A percentile compares a stretch with the other conserved stretches of the same genome.
Evolutionary conservation across 2,888 invertebrate genomes (phyloP).

Genomic region (Drosophila fulvimacula): DNA sequence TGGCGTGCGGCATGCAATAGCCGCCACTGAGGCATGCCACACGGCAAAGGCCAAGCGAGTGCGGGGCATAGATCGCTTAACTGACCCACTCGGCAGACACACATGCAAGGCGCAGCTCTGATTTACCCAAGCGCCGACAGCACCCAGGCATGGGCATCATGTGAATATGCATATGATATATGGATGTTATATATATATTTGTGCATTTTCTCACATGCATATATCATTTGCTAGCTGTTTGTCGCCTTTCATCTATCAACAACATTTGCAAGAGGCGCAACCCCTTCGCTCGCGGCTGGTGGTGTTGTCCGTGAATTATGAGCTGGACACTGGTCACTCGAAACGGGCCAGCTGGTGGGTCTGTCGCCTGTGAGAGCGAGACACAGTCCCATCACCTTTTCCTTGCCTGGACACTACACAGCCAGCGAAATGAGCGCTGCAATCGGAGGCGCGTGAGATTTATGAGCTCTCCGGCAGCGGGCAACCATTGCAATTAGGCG

Average conservation of each 20-base stretch:
- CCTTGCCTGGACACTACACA: constrained; percentile 51
- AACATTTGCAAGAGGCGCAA: constrained; percentile 36
- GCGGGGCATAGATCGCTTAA: constrained; percentile 15
- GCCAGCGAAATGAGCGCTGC: constrained; percentile 20
- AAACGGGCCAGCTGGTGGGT: constrained; percentile 60
- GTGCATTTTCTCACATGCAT: constrained; percentile 18
- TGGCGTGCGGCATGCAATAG: constrained; percentile 69
- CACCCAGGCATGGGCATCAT: constrained; percentile 20
- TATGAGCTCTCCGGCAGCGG: constrained; percentile 51
- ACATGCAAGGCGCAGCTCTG: constrained; percentile 46
- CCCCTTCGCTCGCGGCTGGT: constrained; percentile 16
- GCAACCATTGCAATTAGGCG: constrained; percentile 58
- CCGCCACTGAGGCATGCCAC: constrained; percentile 28
- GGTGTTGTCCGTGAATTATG: constrained; percentile 58
- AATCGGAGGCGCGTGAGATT: constrained; percentile 75
- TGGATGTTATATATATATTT: background rate
- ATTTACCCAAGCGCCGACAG: constrained; percentile 57
- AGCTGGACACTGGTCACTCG: constrained; percentile 66
- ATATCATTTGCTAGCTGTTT: constrained; percentile 49
- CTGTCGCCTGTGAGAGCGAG: constrained; percentile 18
- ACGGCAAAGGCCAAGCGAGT: background rate
- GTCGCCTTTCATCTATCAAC: constrained; percentile 47
- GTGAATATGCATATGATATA: background rate
- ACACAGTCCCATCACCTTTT: constrained; percentile 18
- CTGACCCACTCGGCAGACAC: constrained; percentile 50